A percentile compares a stretch with the other conserved stretches of the same genome.
Evolutionary conservation across 2,888 invertebrate genomes (phyloP).

Genomic region (Ochropleura plecta): DNA sequence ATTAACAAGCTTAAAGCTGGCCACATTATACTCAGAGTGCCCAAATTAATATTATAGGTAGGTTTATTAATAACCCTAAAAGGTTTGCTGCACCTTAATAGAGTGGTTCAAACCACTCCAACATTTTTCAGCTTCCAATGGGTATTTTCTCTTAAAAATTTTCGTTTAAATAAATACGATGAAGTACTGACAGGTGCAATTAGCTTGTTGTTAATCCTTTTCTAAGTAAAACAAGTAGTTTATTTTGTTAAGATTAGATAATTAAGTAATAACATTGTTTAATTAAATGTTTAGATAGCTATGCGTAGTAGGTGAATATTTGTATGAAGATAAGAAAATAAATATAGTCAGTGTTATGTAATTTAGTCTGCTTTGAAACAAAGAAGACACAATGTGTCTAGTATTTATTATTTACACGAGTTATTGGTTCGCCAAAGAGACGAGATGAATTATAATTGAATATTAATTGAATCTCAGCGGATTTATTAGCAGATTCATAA

Average conservation of each 20-base stretch:
- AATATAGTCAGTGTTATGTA: conserved; percentile 12
- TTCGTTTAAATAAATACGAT: not conserved
- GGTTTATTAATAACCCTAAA: conserved; percentile 15
- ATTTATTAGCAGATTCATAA: too few species aligned
- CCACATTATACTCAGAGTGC: not conserved
- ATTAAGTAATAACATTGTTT: conserved; percentile 32
- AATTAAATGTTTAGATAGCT: conserved; percentile 37
- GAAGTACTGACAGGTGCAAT: conserved; percentile 12
- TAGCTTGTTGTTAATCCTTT: not conserved
- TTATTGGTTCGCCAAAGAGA: not conserved
- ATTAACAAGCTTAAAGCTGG: not conserved
- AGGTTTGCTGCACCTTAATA: conserved; percentile 14
- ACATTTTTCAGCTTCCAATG: not conserved
- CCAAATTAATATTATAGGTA: conserved; percentile 1
- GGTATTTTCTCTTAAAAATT: not conserved
- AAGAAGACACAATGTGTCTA: not conserved
- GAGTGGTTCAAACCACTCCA: not conserved
- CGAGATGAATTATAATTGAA: not conserved
- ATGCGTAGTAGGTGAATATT: conserved; percentile 46
- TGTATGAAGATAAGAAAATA: conserved; percentile 27
- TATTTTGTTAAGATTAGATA: conserved; percentile 41
- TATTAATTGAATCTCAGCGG: too few species aligned
- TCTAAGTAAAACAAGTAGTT: conserved; percentile 39
- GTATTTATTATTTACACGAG: not conserved
- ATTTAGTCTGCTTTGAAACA: not conserved